Conservation (phyloP, 2,888 invertebrate species). For the Tupiocoris notatus region DNA sequence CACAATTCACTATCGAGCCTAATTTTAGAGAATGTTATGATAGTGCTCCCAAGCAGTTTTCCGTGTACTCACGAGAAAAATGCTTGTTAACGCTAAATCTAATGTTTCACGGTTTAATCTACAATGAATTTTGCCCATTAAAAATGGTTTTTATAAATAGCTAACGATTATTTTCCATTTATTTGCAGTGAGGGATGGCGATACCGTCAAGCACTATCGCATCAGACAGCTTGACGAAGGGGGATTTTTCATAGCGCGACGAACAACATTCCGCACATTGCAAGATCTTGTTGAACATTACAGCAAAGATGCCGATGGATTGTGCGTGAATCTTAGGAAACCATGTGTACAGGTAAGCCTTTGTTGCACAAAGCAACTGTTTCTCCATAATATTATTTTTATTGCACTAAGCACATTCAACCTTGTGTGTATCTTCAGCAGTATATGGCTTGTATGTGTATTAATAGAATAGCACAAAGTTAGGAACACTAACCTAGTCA, state of each 20-base stretch:
- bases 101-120: no score
- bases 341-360: slow-evolving; percentile 84
- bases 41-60: no score
- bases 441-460: no score
- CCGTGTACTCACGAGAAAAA: no score
- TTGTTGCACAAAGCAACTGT: not conserved
- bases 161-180: not conserved
- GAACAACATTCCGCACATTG: slow-evolving; percentile 95
- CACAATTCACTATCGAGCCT: no score
- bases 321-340: slow-evolving; percentile 95
- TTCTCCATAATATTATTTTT: not conserved
- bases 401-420: no score
- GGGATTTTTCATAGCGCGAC: slow-evolving; percentile 97
- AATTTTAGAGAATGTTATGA: no score
- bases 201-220: slow-evolving; percentile 98
- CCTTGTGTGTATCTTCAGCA: no score
- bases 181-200: slow-evolving; percentile 88
- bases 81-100: no score
- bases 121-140: not conserved
- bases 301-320: slow-evolving; percentile 94
- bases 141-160: not conserved
- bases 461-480: no score
- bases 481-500: no score
- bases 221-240: slow-evolving; percentile 98
- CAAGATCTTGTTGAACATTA: slow-evolving; percentile 98